Base-by-base conservation (phyloP, 2,888 invertebrate species). In the Plusia festucae region DNA sequence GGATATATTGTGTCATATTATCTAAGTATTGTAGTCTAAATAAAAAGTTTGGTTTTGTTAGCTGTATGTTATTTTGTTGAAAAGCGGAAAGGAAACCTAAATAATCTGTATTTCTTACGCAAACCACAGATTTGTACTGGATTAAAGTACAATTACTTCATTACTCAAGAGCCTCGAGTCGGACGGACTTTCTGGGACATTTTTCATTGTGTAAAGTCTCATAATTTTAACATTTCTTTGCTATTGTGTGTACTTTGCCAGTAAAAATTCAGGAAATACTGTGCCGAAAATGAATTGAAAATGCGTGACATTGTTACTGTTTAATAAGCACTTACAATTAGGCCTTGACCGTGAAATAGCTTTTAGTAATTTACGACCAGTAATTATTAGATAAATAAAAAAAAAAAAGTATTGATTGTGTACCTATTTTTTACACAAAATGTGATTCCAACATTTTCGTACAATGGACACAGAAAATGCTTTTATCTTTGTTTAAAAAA, bases 81-180 rank as follows among this genome's bases (percentile, higher is more conserved):
- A 52, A 18, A 30, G 46, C 24, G 20, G 40, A 59, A 58, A 52
- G 58, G 44, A 46, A 53, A 56, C 53, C 44, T 73, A 59, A 18
- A n/a, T 30, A 49, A 59, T 69, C 58, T 59, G 49, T 34, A 56
- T 65, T 68, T 68, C 27, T 9, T 11, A 46, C 49, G 60, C 54
- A 73, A 64, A 64, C 58, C 53, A 18, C 22, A 53, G 64, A 27
- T 53, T 73, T 64, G 60, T 61, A 24, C 13, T 44, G 59, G 56
- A 72, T 72, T 60, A 57, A 72, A 73, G 73, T 64, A 73, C 65
- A 73, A 69, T 73, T 69, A 73, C 68, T 61, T 73, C 58, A 61
- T 73, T 73, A 73, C 72, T 69, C 68, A 71, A 62, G 58, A 68
- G 69, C 61, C 60, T 55, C 27, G 72, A 53, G 60, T 73, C 73